Evolutionary conservation across 2,113 vertebrate genomes (phyloP).

Genomic region (Pteruthius melanotis): DNA sequence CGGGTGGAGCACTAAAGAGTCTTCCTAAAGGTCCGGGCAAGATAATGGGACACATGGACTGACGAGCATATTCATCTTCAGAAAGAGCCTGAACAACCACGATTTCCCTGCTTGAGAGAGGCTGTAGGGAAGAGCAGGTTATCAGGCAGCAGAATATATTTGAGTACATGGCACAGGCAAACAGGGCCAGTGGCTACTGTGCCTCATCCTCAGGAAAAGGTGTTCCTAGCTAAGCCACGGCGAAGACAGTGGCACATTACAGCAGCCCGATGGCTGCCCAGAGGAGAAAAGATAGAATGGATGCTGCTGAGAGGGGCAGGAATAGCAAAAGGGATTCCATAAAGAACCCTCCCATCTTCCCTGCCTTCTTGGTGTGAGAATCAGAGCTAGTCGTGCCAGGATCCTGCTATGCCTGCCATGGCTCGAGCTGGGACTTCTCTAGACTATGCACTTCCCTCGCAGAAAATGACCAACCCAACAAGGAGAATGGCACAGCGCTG

Average conservation of each 20-base stretch:
- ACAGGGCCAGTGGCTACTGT: background rate
- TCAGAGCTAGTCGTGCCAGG: background rate
- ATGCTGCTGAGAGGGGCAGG: background rate
- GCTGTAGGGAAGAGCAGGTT: background rate
- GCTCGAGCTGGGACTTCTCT: background rate
- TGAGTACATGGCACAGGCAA: background rate
- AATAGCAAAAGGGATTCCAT: background rate
- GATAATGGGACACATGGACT: background rate
- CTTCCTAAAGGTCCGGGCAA: background rate
- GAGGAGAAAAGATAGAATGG: background rate
- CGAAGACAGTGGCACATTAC: background rate
- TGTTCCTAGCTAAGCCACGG: background rate
- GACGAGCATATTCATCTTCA: fast-evolving
- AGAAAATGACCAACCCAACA: background rate
- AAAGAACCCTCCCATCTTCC: background rate
- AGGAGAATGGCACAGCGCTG: background rate
- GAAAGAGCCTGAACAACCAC: background rate
- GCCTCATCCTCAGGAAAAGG: background rate
- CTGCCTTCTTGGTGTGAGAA: background rate
- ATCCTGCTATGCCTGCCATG: background rate
- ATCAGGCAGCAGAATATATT: background rate
- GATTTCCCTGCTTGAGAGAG: background rate
- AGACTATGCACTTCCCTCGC: background rate
- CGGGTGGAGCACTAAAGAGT: background rate
- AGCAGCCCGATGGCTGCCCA: background rate